Conservation (phyloP, 2,888 invertebrate genomes). For the Drosophila infuscata region DNA sequence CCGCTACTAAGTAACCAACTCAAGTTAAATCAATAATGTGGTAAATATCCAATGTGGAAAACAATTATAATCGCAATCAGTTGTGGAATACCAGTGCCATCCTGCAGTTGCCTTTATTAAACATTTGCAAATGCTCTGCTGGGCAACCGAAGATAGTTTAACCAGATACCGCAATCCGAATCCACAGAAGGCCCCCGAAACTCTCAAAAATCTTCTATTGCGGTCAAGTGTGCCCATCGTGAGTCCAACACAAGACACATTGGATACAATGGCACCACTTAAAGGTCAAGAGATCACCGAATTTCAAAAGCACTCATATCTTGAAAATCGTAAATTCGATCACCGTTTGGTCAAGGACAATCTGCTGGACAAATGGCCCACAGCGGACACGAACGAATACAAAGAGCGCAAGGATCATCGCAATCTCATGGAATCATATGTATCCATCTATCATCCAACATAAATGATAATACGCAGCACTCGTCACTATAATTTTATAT, state of each 20-base stretch:
- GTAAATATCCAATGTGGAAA: neutral
- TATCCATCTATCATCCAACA: conserved; percentile 60
- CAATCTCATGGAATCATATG: conserved; percentile 85
- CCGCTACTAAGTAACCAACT: conserved; percentile 52
- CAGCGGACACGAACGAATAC: conserved; percentile 80
- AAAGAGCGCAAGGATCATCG: conserved; percentile 84
- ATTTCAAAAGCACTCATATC: conserved; percentile 79
- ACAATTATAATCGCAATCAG: conserved; percentile 16
- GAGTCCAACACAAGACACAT: conserved; percentile 69
- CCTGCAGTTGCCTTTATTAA: conserved; percentile 1
- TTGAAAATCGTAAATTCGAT: conserved; percentile 84
- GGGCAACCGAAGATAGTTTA: conserved; percentile 82
- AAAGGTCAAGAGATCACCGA: conserved; percentile 69
- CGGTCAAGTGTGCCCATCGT: conserved; percentile 85
- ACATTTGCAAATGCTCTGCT: conserved; percentile 80
- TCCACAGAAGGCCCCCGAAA: conserved; percentile 76
- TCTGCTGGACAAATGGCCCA: conserved; percentile 83
- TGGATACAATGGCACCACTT: conserved; percentile 69
- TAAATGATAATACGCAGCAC: conserved; percentile 7
- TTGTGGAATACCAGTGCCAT: conserved; percentile 14
- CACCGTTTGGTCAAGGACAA: conserved; percentile 84
- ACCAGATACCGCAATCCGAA: conserved; percentile 81
- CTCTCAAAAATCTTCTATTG: conserved; percentile 80
- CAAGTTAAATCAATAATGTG: conserved; percentile 71
- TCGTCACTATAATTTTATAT: neutral